Evolutionary conservation across 2,797 vertebrate species (phyloP), one percentile per base, ranked within the genome.

Genomic region (Uromys caudimaculatus): DNA sequence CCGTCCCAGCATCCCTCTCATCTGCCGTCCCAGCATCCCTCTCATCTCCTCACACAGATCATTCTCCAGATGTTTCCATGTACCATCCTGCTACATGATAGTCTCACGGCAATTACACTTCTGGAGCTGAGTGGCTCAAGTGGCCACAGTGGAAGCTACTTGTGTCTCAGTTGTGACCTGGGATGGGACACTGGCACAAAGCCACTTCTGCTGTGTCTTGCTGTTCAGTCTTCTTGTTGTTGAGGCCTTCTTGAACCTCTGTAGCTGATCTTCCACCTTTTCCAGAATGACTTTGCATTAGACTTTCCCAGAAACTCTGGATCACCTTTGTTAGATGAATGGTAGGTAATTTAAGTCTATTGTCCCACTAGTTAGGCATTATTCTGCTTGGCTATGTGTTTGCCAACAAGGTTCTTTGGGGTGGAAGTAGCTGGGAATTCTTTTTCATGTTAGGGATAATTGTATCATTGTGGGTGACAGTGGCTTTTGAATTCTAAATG

Each of bases 401-500:
- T 92, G 3, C 54, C 10, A 76, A 17, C 32, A 84, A 75, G 54
- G 50, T 89, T 75, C 35, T 60, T 94, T 24, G 16, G 44, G 29
- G 23, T 91, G 13, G 56, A 73, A 62, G 44, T 60, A 90, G 58
- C 24, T 73, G 47, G 92, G 76, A 75, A 38, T 94, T 16, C 6
- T 84, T 90, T 92, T 93, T 90, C 86, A 54, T 27, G n/a, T 75
- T 93, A 83, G 60, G 32, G 35, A 62, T 14, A 89, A n/a, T 35
- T 35, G 24, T 89, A 38, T 16, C 3, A 38, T 11, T 82, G 17
- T 84, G 50, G 14, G 75, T 29, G 52, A 60, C 64, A 1, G 44
- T 82, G 60, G 58, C 82, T 76, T 41, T 32, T 95, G 67, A 81
- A 89, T 89, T 92, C 60, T 95, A 89, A 86, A 54, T 50, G 50